phyloP scores from a whole-genome alignment of 2,888 invertebrate species.

The Himalopsyche japonica region DNA sequence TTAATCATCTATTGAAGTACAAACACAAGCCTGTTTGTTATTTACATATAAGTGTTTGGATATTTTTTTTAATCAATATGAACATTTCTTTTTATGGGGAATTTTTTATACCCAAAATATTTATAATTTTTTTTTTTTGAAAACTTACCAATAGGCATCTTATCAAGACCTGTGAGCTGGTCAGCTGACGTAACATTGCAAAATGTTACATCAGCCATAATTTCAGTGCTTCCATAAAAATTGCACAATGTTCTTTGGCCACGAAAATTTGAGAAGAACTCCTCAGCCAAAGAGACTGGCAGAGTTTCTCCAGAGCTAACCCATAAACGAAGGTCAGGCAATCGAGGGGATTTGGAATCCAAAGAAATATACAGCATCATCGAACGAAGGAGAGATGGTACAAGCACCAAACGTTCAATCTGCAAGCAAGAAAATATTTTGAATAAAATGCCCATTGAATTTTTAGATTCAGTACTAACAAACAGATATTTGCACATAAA shows the following conservation, averaged over 20 bases:
- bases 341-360: constrained; percentile 52
- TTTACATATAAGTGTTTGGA: too few species aligned
- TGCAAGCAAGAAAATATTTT: constrained; percentile 47
- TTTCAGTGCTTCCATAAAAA: constrained; percentile 90
- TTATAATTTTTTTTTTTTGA: neutral
- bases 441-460: too few species aligned
- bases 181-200: constrained; percentile 65
- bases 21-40: too few species aligned
- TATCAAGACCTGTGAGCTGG: constrained; percentile 65
- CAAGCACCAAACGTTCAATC: constrained; percentile 80
- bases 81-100: too few species aligned
- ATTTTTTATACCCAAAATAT: too few species aligned
- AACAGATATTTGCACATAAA: too few species aligned
- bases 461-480: too few species aligned
- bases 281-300: constrained; percentile 67
- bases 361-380: constrained; percentile 75
- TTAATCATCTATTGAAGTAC: too few species aligned
- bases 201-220: constrained; percentile 89
- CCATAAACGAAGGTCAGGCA: constrained; percentile 73
- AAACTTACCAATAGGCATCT: constrained; percentile 78
- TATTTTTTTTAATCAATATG: too few species aligned
- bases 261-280: constrained; percentile 78
- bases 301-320: constrained; percentile 87
- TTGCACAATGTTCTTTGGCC: constrained; percentile 73
- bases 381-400: constrained; percentile 80